Evolutionary conservation across 2,888 invertebrate genomes (phyloP).

Genomic region (Eilema caniola): DNA sequence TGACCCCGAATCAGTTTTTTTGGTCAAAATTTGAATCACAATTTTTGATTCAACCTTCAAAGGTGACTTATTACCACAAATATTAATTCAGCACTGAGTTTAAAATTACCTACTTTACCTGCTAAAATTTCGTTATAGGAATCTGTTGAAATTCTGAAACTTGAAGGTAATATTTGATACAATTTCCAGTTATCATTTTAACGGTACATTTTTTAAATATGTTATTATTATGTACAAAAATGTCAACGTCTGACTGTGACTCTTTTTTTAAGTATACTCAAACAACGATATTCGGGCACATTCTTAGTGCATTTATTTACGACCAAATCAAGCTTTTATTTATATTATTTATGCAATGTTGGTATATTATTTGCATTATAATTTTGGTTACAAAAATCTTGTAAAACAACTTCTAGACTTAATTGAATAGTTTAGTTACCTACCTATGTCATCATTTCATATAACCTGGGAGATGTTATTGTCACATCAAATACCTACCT

Average conservation of each 20-base stretch:
- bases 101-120: background rate
- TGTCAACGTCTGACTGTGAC: slow-evolving; percentile 41
- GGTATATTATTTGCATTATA: slow-evolving; percentile 2
- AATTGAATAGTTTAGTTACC: background rate
- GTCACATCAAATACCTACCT: background rate
- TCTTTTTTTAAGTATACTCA: slow-evolving; percentile 14
- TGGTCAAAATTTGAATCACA: slow-evolving; percentile 63
- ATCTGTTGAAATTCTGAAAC: background rate
- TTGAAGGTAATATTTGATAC: background rate
- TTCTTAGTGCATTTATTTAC: slow-evolving; percentile 27
- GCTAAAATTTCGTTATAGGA: background rate
- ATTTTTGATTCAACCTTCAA: slow-evolving; percentile 58
- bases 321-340: background rate
- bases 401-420: background rate
- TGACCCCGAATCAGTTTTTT: slow-evolving; percentile 54
- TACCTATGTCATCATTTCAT: background rate
- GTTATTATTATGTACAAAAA: slow-evolving; percentile 15
- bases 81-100: slow-evolving; percentile 44
- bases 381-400: background rate
- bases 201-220: background rate
- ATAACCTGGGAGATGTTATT: background rate
- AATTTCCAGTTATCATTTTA: background rate
- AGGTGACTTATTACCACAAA: slow-evolving; percentile 36
- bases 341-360: slow-evolving; percentile 27
- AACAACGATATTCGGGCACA: slow-evolving; percentile 15